These are phyloP conservation scores for Sebastes variabilis DNA, from an alignment of 2,797 vertebrate genomes.

Conservation along the genomic window DNA sequence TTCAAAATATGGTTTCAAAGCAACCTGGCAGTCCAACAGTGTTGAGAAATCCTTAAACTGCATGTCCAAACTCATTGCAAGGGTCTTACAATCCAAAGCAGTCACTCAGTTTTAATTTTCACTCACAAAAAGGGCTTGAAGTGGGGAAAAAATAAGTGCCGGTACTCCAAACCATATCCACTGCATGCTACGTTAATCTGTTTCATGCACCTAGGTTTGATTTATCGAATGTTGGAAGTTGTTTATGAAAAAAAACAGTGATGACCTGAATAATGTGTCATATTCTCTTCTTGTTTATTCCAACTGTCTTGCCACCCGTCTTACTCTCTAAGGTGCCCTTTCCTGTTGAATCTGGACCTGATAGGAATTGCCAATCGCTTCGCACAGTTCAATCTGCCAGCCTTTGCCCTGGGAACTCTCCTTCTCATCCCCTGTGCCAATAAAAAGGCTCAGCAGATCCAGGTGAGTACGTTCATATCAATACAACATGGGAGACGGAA, in stretches of 20 bases:
- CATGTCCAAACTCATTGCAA: neutral
- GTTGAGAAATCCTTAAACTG: neutral
- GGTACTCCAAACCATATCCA: no score
- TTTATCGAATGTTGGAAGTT: neutral
- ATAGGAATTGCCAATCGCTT: constrained; percentile 91
- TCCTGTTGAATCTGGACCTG: constrained; percentile 90
- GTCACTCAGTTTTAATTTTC: neutral
- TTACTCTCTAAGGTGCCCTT: constrained; percentile 87
- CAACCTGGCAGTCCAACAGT: neutral
- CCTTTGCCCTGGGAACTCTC: constrained; percentile 91
- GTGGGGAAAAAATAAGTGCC: no score
- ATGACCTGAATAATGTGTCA: neutral
- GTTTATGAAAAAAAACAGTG: no score
- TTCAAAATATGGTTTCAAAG: neutral
- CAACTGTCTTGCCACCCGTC: neutral
- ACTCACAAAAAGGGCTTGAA: neutral
- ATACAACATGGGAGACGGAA: neutral
- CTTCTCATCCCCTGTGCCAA: constrained; percentile 87
- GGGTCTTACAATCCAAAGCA: neutral
- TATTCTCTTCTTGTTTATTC: neutral
- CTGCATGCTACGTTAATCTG: no score
- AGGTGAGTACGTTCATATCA: constrained; percentile 75
- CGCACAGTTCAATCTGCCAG: constrained; percentile 88
- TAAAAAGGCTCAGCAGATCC: constrained; percentile 88
- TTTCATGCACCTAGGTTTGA: neutral